Percentiles rank a stretch among this genome's conserved stretches.
Evolutionary conservation across 2,797 vertebrate species (phyloP).

Genomic region (Pangasius mekongensis): DNA sequence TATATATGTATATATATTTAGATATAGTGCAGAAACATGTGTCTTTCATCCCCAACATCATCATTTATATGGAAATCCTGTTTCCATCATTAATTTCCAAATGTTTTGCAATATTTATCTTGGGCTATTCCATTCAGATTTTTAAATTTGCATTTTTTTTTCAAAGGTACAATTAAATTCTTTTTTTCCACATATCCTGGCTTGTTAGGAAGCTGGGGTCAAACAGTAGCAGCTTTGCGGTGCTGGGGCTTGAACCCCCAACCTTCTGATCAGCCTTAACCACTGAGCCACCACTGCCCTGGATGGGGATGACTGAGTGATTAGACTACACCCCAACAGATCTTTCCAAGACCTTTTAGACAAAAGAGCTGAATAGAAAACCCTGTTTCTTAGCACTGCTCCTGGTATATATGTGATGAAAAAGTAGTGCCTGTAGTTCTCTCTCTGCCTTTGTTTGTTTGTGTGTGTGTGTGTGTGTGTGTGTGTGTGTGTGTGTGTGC

Average conservation of each 20-base stretch:
- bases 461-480: too few relatives aligned
- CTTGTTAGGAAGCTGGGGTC: neutral
- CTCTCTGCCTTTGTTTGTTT: neutral
- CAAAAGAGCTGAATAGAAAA: conserved; percentile 4
- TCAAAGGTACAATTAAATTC: too few relatives aligned
- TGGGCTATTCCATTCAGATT: neutral
- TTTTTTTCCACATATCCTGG: neutral
- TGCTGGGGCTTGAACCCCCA: neutral
- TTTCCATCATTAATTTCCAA: neutral
- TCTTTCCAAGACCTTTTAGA: neutral
- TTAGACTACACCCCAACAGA: neutral
- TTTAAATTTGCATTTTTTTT: neutral
- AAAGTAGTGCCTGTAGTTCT: neutral
- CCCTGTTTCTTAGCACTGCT: neutral
- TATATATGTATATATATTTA: too few relatives aligned
- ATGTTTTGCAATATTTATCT: neutral
- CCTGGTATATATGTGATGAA: neutral
- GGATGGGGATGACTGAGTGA: neutral
- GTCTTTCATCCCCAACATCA: neutral
- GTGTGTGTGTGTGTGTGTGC: neutral
- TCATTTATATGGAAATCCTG: neutral
- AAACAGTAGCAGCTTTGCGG: neutral
- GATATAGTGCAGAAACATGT: neutral
- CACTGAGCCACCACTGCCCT: too few relatives aligned
- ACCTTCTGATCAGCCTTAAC: neutral